Evolutionary conservation across 2,888 invertebrate species (phyloP).

Genomic region (Monoplex corrugatus): DNA sequence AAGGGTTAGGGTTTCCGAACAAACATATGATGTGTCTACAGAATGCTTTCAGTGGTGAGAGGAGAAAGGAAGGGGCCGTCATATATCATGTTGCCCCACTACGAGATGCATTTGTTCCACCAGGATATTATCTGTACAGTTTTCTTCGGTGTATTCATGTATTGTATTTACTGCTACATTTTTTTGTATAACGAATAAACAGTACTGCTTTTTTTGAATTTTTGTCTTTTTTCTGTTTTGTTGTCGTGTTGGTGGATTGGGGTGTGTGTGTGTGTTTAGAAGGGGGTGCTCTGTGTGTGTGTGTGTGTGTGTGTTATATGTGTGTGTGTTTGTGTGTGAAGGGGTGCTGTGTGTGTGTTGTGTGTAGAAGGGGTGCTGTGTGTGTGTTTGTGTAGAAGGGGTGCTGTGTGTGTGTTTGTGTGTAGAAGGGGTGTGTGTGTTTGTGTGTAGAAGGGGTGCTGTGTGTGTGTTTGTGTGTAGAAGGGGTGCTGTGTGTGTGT

Average conservation of each 20-base stretch:
- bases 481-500: too few relatives aligned
- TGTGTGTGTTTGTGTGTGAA: not conserved
- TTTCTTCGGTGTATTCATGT: not conserved
- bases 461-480: not conserved
- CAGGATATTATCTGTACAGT: constrained; percentile 20
- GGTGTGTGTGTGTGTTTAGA: too few relatives aligned
- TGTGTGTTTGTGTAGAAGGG: not conserved
- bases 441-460: not conserved
- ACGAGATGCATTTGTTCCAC: not conserved
- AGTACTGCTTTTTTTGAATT: not conserved
- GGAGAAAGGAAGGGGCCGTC: not conserved
- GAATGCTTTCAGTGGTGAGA: too few relatives aligned
- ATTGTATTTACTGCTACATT: not conserved
- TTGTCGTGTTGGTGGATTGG: not conserved
- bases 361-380: too few relatives aligned
- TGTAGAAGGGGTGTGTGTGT: constrained; percentile 12
- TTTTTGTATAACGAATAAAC: constrained; percentile 23
- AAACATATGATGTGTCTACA: too few relatives aligned
- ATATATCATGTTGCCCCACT: not conserved
- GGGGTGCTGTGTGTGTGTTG: not conserved
- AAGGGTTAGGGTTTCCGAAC: not conserved
- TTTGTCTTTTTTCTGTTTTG: not conserved
- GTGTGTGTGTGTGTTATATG: not conserved
- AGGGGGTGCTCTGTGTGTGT: too few relatives aligned
- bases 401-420: constrained; percentile 17